Percentiles rank a stretch among this genome's conserved stretches.
These are phyloP conservation scores for Nephila pilipes DNA, from an alignment of 1,140 invertebrate species.

Conservation along the genomic window DNA sequence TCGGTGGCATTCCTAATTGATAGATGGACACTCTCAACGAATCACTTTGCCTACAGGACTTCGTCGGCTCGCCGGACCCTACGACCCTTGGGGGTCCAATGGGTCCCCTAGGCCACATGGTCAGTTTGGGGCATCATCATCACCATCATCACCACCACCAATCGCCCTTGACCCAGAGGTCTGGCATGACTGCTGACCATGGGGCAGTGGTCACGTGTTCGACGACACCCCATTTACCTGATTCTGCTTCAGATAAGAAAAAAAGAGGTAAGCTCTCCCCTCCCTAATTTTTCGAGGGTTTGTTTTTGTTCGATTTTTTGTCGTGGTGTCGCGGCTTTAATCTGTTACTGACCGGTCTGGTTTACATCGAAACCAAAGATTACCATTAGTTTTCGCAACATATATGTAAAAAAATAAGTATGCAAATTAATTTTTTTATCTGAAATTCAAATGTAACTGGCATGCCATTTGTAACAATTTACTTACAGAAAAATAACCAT, in stretches of 20 bases:
- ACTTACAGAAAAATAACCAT: too few species aligned
- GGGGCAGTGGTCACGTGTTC: slow-evolving; percentile 72
- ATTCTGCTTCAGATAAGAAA: slow-evolving; percentile 74
- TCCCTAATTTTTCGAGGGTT: background rate
- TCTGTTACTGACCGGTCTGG: too few species aligned
- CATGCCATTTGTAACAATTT: too few species aligned
- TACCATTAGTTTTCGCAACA: too few species aligned
- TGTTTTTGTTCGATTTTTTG: too few species aligned
- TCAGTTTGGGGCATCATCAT: slow-evolving; percentile 73
- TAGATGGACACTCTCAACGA: slow-evolving; percentile 80
- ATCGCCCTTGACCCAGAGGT: slow-evolving; percentile 57
- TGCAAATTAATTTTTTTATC: too few species aligned
- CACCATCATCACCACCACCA: slow-evolving; percentile 72
- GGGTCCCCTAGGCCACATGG: slow-evolving; percentile 75
- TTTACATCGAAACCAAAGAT: too few species aligned
- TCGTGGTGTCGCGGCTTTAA: too few species aligned
- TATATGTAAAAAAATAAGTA: too few species aligned
- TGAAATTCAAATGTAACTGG: too few species aligned
- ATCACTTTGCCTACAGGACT: slow-evolving; percentile 80
- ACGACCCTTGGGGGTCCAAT: slow-evolving; percentile 69
- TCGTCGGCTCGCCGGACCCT: slow-evolving; percentile 77
- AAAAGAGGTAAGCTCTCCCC: slow-evolving; percentile 65
- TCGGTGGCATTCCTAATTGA: slow-evolving; percentile 68
- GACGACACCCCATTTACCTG: slow-evolving; percentile 65
- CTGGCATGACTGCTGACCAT: slow-evolving; percentile 66